Conservation (phyloP, 2,888 invertebrate species). For the Drosophila quasianomalipes region DNA sequence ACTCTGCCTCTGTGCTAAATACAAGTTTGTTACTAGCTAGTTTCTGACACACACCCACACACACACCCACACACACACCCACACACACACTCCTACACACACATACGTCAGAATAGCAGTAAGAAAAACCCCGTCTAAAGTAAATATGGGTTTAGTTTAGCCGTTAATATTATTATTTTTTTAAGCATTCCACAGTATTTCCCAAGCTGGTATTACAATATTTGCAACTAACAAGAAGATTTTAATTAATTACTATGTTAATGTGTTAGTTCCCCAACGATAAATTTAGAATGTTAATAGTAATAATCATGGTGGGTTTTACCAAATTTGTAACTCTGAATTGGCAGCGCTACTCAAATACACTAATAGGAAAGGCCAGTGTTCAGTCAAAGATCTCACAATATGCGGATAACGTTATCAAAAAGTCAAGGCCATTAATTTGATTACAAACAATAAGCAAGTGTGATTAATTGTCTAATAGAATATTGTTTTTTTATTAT, state of each 20-base stretch:
- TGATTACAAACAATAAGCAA: background rate
- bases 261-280: conserved; percentile 20
- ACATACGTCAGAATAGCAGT: conserved; percentile 1
- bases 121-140: background rate
- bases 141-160: background rate
- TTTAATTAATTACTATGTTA: background rate
- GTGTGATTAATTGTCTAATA: background rate
- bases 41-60: background rate
- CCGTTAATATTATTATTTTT: background rate
- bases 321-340: background rate
- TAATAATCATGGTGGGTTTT: conserved; percentile 1
- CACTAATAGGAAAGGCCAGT: conserved; percentile 3
- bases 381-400: background rate
- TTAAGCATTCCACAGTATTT: background rate
- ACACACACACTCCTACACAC: background rate
- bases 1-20: conserved; percentile 3
- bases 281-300: background rate
- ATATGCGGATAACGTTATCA: conserved; percentile 7
- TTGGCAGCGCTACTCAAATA: background rate
- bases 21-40: conserved; percentile 27
- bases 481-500: background rate
- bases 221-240: conserved; percentile 2
- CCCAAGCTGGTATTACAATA: background rate
- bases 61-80: background rate
- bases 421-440: background rate